Evolutionary conservation across 2,113 vertebrate genomes (phyloP).

Genomic region (Rhinichthys klamathensis): DNA sequence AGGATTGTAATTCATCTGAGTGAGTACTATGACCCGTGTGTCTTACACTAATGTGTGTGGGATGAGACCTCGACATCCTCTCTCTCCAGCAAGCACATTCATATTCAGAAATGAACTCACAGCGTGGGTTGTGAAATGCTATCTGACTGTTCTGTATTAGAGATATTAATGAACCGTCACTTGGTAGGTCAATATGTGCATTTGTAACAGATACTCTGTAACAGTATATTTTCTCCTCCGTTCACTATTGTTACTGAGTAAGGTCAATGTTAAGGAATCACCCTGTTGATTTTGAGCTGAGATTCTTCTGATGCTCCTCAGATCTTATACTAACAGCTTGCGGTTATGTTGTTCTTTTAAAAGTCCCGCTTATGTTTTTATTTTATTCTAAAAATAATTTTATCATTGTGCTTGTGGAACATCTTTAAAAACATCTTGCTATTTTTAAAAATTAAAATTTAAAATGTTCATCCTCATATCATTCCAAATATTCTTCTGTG

Average conservation of each 20-base stretch:
- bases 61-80: not conserved
- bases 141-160: not conserved
- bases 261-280: not conserved
- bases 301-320: not conserved
- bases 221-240: not conserved
- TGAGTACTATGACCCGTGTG: not conserved
- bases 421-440: no score
- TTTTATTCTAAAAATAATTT: not conserved
- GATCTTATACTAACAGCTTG: not conserved
- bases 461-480: no score
- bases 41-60: slow-evolving; percentile 17
- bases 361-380: not conserved
- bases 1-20: not conserved
- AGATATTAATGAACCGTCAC: not conserved
- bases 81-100: not conserved
- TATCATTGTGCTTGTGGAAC: no score
- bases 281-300: not conserved
- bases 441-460: no score
- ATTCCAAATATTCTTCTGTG: not conserved
- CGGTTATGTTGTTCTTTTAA: not conserved
- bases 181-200: not conserved
- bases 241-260: not conserved
- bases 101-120: slow-evolving; percentile 4
- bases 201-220: not conserved
- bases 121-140: not conserved